These are phyloP conservation scores for Plecotus auritus DNA, from an alignment of 2,113 vertebrate species.

Conservation along the genomic window DNA sequence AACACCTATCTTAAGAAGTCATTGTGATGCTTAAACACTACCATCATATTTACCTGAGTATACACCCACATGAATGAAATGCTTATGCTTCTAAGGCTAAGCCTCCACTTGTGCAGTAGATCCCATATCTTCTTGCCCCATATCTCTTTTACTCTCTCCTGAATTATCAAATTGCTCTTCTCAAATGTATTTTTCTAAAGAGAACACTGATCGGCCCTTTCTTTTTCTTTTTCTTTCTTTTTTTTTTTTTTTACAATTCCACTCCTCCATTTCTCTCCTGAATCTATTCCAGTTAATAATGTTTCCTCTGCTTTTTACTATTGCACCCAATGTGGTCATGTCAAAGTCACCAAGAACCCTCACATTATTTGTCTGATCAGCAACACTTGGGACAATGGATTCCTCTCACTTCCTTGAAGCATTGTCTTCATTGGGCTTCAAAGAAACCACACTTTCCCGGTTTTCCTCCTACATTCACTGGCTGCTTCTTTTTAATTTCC, in stretches of 20 bases:
- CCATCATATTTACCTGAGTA: background rate
- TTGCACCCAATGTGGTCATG: background rate
- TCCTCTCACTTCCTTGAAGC: background rate
- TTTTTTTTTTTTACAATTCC: background rate
- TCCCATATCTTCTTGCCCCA: background rate
- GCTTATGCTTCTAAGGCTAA: background rate
- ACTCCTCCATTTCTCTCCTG: background rate
- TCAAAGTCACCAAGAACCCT: background rate
- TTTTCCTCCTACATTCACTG: background rate
- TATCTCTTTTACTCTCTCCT: background rate
- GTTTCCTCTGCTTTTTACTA: background rate
- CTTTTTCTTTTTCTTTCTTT: too few relatives aligned
- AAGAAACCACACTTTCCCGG: background rate
- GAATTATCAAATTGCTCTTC: background rate
- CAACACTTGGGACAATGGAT: background rate
- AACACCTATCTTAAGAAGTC: background rate
- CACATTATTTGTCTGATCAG: background rate
- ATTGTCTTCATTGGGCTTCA: background rate
- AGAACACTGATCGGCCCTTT: background rate
- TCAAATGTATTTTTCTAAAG: background rate
- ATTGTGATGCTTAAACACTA: background rate
- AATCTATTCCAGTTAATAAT: background rate
- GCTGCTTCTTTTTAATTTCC: background rate
- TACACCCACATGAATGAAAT: background rate
- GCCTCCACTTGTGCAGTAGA: background rate